Evolutionary conservation across 64 coral and sea anemone genomes (phyloP), one percentile per base, ranked within the genome.

Genomic region (Platygyra sinensis): DNA sequence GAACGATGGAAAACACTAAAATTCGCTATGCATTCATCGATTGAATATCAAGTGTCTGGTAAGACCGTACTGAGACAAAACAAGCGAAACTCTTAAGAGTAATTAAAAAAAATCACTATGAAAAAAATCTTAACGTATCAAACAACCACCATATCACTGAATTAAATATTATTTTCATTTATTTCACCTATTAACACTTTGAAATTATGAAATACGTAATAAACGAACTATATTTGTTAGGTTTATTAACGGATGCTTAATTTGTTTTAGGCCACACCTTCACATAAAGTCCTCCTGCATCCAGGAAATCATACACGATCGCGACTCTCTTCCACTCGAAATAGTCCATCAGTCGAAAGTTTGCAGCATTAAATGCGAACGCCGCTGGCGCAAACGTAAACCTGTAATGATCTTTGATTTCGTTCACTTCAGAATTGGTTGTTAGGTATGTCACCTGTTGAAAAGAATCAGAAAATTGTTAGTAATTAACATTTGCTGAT

Each of bases 301-400:
- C 22, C n/a, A 49, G 29, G 67, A 86, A 86, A 29, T 90, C 79
- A 69, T 91, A 91, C 25, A 91, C 69, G 7, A 67, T 25, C 3
- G 80, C 80, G 22, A n/a, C 73, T 69, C 72, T 91, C 17, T 85
- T 64, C 89, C 80, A 85, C 0, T 91, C 52, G 20, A 91, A 91
- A 7, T 51, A 30, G 2, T 86, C 33, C 72, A 91, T 50, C 0
- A 91, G 24, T 14, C 28, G 13, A 12, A 76, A 52, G 3, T 30
- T 33, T 5, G 80, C 80, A 63, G 29, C 31, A 62, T 81, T 38
- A 16, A 63, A 31, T 1, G 57, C 17, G 19, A 18, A 61, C 18
- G 79, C 52, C 8, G 57, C 38, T 36, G 22, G 55, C 14, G 14
- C 29, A 62, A 81, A 81, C 28, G 59, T 81, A 20, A 81, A 81